These are phyloP conservation scores for Drymonia ruficornis DNA, from an alignment of 2,888 invertebrate species.

Conservation along the genomic window DNA sequence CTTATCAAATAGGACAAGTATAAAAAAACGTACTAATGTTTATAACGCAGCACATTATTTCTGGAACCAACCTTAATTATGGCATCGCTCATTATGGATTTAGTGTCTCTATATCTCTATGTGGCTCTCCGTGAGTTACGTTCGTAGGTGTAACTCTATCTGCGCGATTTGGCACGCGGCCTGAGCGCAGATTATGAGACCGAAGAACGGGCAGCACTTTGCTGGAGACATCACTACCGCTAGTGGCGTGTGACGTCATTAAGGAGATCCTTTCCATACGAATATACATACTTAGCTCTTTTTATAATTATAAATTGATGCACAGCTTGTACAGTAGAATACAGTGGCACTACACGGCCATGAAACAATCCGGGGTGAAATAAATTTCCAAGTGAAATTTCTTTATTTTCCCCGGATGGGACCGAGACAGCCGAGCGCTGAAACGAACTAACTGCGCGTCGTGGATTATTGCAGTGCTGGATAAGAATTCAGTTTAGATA, in stretches of 20 bases:
- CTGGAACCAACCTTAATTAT: too few species aligned
- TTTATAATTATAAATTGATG: not conserved
- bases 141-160: constrained; percentile 8
- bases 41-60: too few species aligned
- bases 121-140: constrained; percentile 4
- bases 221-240: not conserved
- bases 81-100: not conserved
- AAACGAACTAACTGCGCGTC: constrained; percentile 24
- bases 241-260: not conserved
- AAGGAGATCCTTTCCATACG: not conserved
- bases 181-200: constrained; percentile 6
- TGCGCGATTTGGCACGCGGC: constrained; percentile 6
- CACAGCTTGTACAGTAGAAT: constrained; percentile 10
- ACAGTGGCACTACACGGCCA: constrained; percentile 9
- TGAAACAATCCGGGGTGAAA: constrained; percentile 33
- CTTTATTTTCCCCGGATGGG: constrained; percentile 49
- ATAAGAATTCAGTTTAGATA: not conserved
- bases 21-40: too few species aligned
- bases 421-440: constrained; percentile 22
- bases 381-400: constrained; percentile 53
- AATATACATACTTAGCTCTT: too few species aligned
- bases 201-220: not conserved
- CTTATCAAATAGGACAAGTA: too few species aligned
- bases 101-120: not conserved
- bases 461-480: constrained; percentile 8